These are phyloP conservation scores for Epinotia nisella DNA, from an alignment of 2,888 invertebrate species.

Conservation along the genomic window DNA sequence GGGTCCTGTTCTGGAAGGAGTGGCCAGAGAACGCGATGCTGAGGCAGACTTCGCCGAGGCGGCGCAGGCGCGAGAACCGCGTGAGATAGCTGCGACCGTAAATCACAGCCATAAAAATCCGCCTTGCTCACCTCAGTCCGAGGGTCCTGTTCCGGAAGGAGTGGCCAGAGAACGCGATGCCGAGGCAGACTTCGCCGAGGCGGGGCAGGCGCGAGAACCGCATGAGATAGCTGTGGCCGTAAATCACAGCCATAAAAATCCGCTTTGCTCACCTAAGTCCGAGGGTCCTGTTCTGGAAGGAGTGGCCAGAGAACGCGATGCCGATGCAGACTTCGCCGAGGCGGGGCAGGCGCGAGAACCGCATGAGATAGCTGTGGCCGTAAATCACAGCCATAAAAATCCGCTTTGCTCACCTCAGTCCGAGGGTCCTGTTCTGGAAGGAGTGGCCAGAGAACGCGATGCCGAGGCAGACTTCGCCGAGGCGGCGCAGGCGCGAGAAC, in stretches of 20 bases:
- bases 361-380: constrained; percentile 72
- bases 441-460: constrained; percentile 82
- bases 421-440: constrained; percentile 76
- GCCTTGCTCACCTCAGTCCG: constrained; percentile 65
- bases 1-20: constrained; percentile 76
- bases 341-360: constrained; percentile 72
- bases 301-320: constrained; percentile 81
- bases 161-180: constrained; percentile 81
- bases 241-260: constrained; percentile 57
- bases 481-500: constrained; percentile 71
- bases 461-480: constrained; percentile 81
- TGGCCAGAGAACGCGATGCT: constrained; percentile 83
- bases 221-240: constrained; percentile 74
- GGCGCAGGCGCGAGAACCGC: constrained; percentile 71
- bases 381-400: constrained; percentile 62
- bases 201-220: constrained; percentile 72
- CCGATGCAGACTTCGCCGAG: constrained; percentile 82
- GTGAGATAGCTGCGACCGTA: constrained; percentile 72
- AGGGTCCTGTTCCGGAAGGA: constrained; percentile 78
- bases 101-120: too few relatives aligned
- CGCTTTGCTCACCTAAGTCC: constrained; percentile 65
- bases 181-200: constrained; percentile 80
- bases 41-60: constrained; percentile 79
- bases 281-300: constrained; percentile 77
- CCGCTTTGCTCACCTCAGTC: constrained; percentile 63